phyloP scores from a whole-genome alignment of 2,113 vertebrate species.

The Hippocampus barbouri region DNA sequence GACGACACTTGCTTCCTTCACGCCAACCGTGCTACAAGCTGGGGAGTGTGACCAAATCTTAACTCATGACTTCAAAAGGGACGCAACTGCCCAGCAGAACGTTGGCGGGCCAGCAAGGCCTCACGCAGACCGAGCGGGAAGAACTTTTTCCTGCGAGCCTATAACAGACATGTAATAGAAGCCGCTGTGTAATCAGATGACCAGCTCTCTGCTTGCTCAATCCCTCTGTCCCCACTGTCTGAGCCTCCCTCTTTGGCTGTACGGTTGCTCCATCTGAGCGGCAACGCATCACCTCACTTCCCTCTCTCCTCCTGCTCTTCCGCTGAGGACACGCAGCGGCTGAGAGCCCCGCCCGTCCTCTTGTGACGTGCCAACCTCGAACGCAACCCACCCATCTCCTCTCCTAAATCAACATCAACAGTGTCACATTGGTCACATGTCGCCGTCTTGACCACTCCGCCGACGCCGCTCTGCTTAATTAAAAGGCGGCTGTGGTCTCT shows the following conservation, averaged over 20 bases:
- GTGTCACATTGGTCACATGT: slow-evolving; percentile 36
- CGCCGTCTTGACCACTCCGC: slow-evolving; percentile 25
- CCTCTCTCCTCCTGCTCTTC: slow-evolving; percentile 41
- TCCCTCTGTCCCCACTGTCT: slow-evolving; percentile 55
- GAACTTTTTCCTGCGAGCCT: slow-evolving; percentile 72
- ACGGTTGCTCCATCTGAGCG: slow-evolving; percentile 57
- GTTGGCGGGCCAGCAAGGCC: slow-evolving; percentile 15
- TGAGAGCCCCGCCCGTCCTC: slow-evolving; percentile 44
- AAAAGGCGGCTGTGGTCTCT: slow-evolving; percentile 26
- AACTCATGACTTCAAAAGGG: slow-evolving; percentile 36
- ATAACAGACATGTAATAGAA: slow-evolving; percentile 77
- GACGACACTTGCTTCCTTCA: slow-evolving; percentile 47
- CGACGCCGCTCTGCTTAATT: slow-evolving; percentile 31
- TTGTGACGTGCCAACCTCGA: slow-evolving; percentile 30
- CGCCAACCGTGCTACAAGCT: slow-evolving; percentile 42
- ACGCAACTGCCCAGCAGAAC: slow-evolving; percentile 18
- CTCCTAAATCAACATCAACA: slow-evolving; percentile 30
- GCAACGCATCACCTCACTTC: slow-evolving; percentile 70
- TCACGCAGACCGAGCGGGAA: slow-evolving; percentile 53
- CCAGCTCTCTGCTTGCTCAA: slow-evolving; percentile 63
- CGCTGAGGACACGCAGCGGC: slow-evolving; percentile 55
- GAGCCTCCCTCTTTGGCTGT: slow-evolving; percentile 47
- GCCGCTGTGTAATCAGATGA: slow-evolving; percentile 81
- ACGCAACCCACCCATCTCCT: slow-evolving; percentile 42
- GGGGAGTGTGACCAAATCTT: slow-evolving; percentile 49